A percentile compares a stretch with the other conserved stretches of the same genome.
phyloP scores from a whole-genome alignment of 2,113 vertebrate genomes.

The Phrynocephalus versicolor region DNA sequence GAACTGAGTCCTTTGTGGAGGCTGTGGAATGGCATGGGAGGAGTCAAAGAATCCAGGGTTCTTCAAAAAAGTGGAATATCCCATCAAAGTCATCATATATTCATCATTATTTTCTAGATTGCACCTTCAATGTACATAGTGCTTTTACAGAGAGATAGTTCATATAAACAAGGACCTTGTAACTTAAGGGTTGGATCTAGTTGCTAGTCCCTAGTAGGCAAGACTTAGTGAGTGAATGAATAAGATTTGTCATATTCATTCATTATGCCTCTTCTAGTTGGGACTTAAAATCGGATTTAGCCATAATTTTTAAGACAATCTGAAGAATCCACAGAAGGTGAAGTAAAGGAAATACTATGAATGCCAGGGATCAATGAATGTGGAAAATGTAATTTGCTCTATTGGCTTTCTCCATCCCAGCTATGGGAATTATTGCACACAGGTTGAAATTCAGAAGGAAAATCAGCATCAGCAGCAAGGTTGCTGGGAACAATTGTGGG shows the following conservation, averaged over 20 bases:
- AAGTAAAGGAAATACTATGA: background rate
- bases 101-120: too few species aligned
- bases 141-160: too few species aligned
- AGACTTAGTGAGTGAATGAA: too few species aligned
- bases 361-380: background rate
- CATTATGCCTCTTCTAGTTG: too few species aligned
- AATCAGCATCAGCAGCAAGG: too few species aligned
- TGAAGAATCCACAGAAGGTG: background rate
- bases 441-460: too few species aligned
- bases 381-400: background rate
- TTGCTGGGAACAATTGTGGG: background rate
- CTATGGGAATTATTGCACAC: background rate
- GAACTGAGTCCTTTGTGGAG: background rate
- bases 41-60: background rate
- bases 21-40: background rate
- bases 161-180: too few species aligned
- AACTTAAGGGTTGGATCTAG: too few species aligned
- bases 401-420: background rate
- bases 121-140: background rate
- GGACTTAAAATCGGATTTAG: too few species aligned
- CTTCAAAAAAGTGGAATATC: background rate
- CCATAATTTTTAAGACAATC: background rate
- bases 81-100: background rate
- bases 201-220: too few species aligned
- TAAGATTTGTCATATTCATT: too few species aligned